phyloP scores from a whole-genome alignment of 1,140 invertebrate species.

The Drosophila murphyi region DNA sequence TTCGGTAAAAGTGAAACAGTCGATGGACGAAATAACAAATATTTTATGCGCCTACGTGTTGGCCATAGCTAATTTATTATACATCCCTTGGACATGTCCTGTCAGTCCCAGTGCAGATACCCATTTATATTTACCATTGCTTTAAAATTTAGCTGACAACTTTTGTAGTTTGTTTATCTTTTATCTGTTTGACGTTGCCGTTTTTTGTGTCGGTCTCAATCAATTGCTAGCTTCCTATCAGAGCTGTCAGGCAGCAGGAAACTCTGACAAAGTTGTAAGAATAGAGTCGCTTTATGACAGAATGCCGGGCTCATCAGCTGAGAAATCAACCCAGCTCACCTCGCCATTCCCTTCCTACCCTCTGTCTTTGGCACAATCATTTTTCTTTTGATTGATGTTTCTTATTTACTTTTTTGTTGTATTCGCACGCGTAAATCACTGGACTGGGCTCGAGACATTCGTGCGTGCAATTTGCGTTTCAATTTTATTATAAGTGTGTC shows the following conservation, averaged over 20 bases:
- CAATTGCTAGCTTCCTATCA: slow-evolving; percentile 61
- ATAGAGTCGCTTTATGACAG: slow-evolving; percentile 36
- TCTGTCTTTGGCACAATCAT: slow-evolving; percentile 28
- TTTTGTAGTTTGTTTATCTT: slow-evolving; percentile 51
- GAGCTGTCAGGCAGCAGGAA: slow-evolving; percentile 53
- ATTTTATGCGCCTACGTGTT: slow-evolving; percentile 72
- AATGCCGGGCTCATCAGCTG: slow-evolving; percentile 18
- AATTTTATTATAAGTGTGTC: slow-evolving; percentile 51
- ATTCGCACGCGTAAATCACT: slow-evolving; percentile 59
- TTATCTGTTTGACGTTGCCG: slow-evolving; percentile 36
- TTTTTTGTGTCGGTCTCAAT: slow-evolving; percentile 60
- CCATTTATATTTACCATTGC: slow-evolving; percentile 20
- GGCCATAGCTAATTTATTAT: slow-evolving; percentile 79
- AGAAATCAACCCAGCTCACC: background rate
- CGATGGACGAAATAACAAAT: slow-evolving; percentile 49
- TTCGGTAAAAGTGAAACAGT: slow-evolving; percentile 53
- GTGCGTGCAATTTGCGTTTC: slow-evolving; percentile 76
- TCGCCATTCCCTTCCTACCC: too few species aligned
- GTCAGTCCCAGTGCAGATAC: background rate
- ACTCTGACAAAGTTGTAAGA: slow-evolving; percentile 65
- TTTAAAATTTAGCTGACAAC: slow-evolving; percentile 60
- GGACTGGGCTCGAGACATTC: slow-evolving; percentile 35
- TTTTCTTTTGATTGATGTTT: slow-evolving; percentile 52
- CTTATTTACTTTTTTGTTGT: slow-evolving; percentile 28
- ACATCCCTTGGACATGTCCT: slow-evolving; percentile 13